phyloP scores from a whole-genome alignment of 2,113 vertebrate genomes.

The Pangasianodon hypophthalmus region DNA sequence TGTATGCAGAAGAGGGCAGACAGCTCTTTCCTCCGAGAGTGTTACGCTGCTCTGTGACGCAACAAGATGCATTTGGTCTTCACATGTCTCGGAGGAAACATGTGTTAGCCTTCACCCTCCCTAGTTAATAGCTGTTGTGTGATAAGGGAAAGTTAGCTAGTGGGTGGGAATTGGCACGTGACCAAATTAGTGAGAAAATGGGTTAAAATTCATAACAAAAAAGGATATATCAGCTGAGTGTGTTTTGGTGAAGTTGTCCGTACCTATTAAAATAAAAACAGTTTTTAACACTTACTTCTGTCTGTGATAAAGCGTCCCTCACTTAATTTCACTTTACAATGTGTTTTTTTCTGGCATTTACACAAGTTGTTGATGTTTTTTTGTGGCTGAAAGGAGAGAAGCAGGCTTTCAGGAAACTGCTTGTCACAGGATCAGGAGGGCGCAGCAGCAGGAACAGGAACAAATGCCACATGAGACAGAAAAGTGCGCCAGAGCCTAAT shows the following conservation, averaged over 20 bases:
- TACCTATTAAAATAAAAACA: background rate
- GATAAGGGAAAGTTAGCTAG: background rate
- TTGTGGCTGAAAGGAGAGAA: background rate
- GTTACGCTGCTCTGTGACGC: background rate
- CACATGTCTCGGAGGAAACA: background rate
- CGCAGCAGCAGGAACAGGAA: slow-evolving; percentile 25
- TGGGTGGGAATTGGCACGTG: background rate
- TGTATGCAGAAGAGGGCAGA: background rate
- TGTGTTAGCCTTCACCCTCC: background rate
- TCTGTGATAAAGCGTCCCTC: background rate
- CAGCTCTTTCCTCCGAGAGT: background rate
- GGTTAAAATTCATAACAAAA: background rate
- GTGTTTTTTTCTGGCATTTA: background rate
- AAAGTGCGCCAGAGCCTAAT: slow-evolving; percentile 1
- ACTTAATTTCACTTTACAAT: background rate
- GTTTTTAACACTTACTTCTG: background rate
- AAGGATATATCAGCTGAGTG: background rate
- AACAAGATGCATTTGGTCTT: background rate
- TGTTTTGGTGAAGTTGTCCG: background rate
- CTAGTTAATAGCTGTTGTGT: background rate
- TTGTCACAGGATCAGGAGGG: slow-evolving; percentile 17
- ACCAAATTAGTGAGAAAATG: background rate
- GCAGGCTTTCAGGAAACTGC: background rate
- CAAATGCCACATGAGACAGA: slow-evolving; percentile 36
- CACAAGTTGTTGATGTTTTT: background rate